A percentile compares a stretch with the other conserved stretches of the same genome.
Conservation (phyloP, 2,888 invertebrate genomes). For the Miltochrista miniata region DNA sequence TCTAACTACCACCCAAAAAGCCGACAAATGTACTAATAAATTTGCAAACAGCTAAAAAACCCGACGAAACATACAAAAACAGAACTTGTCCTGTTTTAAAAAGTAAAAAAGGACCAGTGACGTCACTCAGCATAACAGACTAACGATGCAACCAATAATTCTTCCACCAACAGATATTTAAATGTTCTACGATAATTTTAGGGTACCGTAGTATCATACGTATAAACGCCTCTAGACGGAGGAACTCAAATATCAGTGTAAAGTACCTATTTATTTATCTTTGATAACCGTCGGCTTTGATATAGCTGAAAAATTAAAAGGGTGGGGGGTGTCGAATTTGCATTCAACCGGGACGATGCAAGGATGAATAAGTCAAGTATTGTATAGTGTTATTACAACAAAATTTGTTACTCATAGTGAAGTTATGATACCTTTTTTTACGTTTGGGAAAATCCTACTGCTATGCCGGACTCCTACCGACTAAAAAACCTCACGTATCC, state of each 20-base stretch:
- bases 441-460: no score
- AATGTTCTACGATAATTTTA: constrained; percentile 58
- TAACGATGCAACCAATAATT: constrained; percentile 74
- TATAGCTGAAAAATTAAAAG: no score
- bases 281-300: neutral
- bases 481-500: no score
- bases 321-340: no score
- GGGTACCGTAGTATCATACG: constrained; percentile 16
- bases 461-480: no score
- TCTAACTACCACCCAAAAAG: constrained; percentile 41
- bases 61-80: constrained; percentile 70
- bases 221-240: neutral
- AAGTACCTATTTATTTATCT: no score
- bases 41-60: constrained; percentile 64
- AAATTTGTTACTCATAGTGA: no score
- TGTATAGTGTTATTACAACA: no score
- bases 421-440: no score
- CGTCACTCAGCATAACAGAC: constrained; percentile 69
- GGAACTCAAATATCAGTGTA: neutral
- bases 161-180: constrained; percentile 62
- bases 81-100: constrained; percentile 19
- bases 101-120: constrained; percentile 34
- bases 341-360: no score
- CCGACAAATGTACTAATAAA: constrained; percentile 71
- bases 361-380: no score